Evolutionary conservation across 2,797 vertebrate species (phyloP).

Genomic region (Mustela erminea): DNA sequence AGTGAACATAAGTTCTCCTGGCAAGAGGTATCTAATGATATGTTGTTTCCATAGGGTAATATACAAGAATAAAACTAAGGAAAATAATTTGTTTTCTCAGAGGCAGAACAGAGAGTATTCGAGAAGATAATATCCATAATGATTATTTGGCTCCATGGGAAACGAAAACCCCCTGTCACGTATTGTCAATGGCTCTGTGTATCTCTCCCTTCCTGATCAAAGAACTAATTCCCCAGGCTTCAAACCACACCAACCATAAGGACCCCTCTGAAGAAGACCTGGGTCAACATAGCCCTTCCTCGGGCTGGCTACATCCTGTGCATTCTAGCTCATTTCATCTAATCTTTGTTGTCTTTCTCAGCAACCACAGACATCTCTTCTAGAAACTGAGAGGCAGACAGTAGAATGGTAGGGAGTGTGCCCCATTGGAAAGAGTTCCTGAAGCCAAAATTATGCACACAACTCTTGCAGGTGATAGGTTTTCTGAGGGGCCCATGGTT

Average conservation of each 20-base stretch:
- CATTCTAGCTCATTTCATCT: neutral
- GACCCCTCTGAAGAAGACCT: neutral
- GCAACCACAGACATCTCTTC: neutral
- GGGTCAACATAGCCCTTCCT: neutral
- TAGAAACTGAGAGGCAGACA: neutral
- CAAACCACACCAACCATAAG: neutral
- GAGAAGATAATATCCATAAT: neutral
- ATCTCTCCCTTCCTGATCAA: neutral
- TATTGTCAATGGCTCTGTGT: neutral
- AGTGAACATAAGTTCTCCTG: neutral
- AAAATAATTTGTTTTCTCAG: neutral
- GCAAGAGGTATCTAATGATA: neutral
- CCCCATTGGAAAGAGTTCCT: neutral
- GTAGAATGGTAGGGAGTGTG: neutral
- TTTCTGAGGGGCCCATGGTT: neutral
- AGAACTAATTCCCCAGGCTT: neutral
- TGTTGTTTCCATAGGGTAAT: neutral
- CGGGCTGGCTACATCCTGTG: neutral
- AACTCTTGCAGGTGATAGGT: neutral
- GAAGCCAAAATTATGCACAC: neutral
- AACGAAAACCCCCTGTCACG: neutral
- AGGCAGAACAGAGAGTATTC: neutral
- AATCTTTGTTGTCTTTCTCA: neutral
- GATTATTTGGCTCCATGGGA: neutral
- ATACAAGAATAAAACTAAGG: neutral